These are phyloP conservation scores for Sporophila hypoxantha DNA, from an alignment of 2,113 vertebrate species.

Conservation along the genomic window DNA sequence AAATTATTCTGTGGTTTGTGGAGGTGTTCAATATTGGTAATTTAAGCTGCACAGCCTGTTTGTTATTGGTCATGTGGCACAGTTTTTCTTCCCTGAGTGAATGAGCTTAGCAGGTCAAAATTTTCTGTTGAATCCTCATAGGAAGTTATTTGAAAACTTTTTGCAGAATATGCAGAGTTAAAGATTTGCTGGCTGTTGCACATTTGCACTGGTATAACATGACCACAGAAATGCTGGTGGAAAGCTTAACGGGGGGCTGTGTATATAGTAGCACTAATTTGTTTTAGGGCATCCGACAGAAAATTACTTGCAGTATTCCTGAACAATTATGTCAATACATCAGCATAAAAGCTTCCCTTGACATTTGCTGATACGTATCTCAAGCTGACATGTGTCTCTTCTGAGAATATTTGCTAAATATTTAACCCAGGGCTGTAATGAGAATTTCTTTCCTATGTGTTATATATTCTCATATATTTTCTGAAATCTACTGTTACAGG, in stretches of 20 bases:
- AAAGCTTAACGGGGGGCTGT: neutral
- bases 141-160: constrained; percentile 4
- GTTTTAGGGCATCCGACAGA: neutral
- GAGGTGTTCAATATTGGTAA: neutral
- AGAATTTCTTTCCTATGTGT: neutral
- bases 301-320: neutral
- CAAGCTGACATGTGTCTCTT: neutral
- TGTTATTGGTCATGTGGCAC: neutral
- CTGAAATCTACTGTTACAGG: neutral
- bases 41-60: neutral
- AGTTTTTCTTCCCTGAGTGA: neutral
- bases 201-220: neutral
- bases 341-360: neutral
- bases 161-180: neutral
- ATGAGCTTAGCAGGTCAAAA: neutral
- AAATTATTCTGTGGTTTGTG: constrained; percentile 5
- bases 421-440: neutral
- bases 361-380: neutral
- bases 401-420: neutral
- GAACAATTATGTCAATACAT: neutral
- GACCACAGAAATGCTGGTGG: neutral
- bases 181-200: neutral
- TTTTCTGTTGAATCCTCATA: neutral
- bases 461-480: neutral
- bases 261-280: neutral